phyloP scores from a whole-genome alignment of 2,797 vertebrate genomes.

The Hydrolagus colliei region DNA sequence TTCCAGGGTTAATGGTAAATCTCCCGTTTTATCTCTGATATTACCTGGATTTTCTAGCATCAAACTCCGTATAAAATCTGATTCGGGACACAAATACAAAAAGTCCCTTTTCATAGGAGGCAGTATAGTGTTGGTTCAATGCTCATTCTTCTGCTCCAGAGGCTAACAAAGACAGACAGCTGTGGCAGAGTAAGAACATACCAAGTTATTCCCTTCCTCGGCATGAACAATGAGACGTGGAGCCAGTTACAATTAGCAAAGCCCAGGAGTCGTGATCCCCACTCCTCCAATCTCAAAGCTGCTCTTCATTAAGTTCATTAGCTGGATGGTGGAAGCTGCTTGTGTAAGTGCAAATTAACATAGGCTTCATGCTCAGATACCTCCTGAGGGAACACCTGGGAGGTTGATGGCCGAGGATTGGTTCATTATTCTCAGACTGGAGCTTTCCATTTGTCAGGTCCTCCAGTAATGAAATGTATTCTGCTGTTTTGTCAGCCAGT shows the following conservation, averaged over 20 bases:
- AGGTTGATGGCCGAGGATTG: neutral
- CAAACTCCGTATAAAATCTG: neutral
- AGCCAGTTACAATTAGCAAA: neutral
- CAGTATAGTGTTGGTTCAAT: neutral
- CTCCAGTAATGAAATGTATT: neutral
- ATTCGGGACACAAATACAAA: neutral
- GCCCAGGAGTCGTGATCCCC: neutral
- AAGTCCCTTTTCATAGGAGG: neutral
- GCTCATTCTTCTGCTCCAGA: neutral
- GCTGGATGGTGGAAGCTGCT: neutral
- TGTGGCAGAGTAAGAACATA: neutral
- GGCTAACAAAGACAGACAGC: neutral
- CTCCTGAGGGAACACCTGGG: neutral
- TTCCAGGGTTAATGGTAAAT: neutral
- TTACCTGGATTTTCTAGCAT: neutral
- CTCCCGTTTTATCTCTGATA: neutral
- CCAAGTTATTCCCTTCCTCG: neutral
- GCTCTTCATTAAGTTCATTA: neutral
- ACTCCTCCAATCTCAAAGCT: neutral
- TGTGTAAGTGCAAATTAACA: neutral
- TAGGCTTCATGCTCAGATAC: neutral
- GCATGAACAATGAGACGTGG: neutral
- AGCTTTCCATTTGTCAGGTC: neutral
- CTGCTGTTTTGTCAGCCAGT: neutral
- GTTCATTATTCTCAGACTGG: neutral